These are phyloP conservation scores for Chironomus striatipennis DNA, from an alignment of 1,140 invertebrate species.

Conservation along the genomic window DNA sequence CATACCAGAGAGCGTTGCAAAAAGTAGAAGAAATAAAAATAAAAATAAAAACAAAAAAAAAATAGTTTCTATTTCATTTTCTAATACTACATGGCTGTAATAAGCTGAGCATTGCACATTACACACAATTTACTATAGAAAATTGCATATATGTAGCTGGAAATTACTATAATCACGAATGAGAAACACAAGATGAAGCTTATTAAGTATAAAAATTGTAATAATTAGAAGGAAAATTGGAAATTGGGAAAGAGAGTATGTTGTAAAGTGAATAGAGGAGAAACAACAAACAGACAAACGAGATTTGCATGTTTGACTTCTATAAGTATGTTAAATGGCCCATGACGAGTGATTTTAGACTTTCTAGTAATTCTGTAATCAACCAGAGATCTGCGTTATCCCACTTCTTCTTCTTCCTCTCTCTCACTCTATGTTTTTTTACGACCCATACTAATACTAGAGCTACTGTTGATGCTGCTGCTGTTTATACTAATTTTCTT, in stretches of 20 bases:
- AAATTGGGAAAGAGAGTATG: not conserved
- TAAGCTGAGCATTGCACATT: not conserved
- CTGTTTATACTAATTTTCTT: conserved; percentile 14
- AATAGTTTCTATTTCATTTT: not conserved
- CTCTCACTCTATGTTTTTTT: too few relatives aligned
- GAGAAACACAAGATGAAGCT: conserved; percentile 5
- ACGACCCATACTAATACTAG: not conserved
- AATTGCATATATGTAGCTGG: not conserved
- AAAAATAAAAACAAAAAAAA: not conserved
- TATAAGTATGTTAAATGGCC: conserved; percentile 20
- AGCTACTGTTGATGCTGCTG: not conserved
- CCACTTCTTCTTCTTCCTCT: not conserved
- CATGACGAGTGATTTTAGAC: conserved; percentile 17
- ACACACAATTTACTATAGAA: conserved; percentile 2
- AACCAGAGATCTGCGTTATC: conserved; percentile 2
- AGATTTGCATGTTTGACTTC: conserved; percentile 21
- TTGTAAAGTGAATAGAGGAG: not conserved
- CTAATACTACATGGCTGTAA: not conserved
- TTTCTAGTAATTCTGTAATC: conserved; percentile 5
- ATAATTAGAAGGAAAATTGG: not conserved
- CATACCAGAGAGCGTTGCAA: not conserved
- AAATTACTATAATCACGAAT: conserved; percentile 9
- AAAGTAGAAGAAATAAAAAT: too few relatives aligned
- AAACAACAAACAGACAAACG: conserved; percentile 21
- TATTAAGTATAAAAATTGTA: conserved; percentile 15